Evolutionary conservation across 1,140 invertebrate species (phyloP).

Genomic region (Brachionus asplanchnoidis): DNA sequence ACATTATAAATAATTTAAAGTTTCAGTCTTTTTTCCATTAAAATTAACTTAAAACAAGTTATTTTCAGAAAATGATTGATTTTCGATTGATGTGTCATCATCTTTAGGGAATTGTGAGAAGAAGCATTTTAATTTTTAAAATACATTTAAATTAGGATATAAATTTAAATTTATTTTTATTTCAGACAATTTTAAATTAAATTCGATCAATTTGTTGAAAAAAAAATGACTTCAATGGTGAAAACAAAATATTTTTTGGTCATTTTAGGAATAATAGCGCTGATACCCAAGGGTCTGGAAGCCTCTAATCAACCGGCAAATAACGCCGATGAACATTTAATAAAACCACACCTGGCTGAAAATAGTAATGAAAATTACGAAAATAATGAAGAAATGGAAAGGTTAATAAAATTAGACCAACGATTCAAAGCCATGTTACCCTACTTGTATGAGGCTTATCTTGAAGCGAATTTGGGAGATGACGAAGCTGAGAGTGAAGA

Average conservation of each 20-base stretch:
- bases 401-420: background rate
- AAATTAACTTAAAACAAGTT: background rate
- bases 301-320: background rate
- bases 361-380: background rate
- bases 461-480: background rate
- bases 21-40: background rate
- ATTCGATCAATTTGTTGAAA: background rate
- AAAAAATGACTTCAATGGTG: background rate
- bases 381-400: background rate
- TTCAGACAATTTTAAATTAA: background rate
- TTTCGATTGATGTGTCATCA: background rate
- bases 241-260: background rate
- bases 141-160: background rate
- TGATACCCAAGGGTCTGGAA: background rate
- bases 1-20: background rate
- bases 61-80: background rate
- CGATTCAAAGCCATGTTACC: constrained; percentile 14
- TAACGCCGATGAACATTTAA: background rate
- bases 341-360: background rate
- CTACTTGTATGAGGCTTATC: background rate
- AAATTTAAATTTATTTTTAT: background rate
- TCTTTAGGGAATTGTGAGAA: background rate
- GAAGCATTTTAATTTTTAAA: background rate
- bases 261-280: background rate
- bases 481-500: background rate